Base-by-base conservation (phyloP, 2,888 invertebrate species). In the Mythimna albipuncta region DNA sequence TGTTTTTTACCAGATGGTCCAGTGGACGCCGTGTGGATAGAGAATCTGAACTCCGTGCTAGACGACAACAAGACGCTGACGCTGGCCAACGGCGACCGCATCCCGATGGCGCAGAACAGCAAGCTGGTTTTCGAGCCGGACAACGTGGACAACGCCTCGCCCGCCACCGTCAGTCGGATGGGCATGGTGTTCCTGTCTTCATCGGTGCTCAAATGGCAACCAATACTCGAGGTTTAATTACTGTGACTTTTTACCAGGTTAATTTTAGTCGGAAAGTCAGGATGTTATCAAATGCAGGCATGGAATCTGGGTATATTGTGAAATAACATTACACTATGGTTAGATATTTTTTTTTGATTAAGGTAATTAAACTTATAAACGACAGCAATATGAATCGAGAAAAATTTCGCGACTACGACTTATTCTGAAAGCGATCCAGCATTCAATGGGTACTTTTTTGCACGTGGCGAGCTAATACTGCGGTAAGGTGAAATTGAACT, bases 1-100 rank as follows among this genome's bases (percentile, higher is more conserved):
- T 44, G 13, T 13, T 44, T 13, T 44, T 2, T 44, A 47, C 10
- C 47, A 93, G 99, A 99, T 91, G 99, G 99, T 0, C 99, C 99
- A 0, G 99, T 99, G 1, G 99, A 99, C 92, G 98, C 99, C 0
- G 98, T 99, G 1, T 99, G 99, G 99, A 99, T 99, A 86, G 99
- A 99, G 94, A 99, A 99, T 93, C 95, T 99, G 13, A 99, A 99
- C 94, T 99, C 99, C 0, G 99, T 99, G 2, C 93, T 99, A 68
- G 99, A 99, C 90, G 99, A 99, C 88, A 99, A 99, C 90, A 99
- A 99, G 92, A 99, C 98, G 0, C 91, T 99, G 75, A 99, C 99
- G 0, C 92, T 99, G 77, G 99, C 99, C 9, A 99, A 99, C 89
- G 99, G 99, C 6, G 99, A 99, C 93, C 97, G 99, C 47, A 99